Base-by-base conservation (phyloP, 2,888 invertebrate genomes). In the Coelinius sp. region DNA sequence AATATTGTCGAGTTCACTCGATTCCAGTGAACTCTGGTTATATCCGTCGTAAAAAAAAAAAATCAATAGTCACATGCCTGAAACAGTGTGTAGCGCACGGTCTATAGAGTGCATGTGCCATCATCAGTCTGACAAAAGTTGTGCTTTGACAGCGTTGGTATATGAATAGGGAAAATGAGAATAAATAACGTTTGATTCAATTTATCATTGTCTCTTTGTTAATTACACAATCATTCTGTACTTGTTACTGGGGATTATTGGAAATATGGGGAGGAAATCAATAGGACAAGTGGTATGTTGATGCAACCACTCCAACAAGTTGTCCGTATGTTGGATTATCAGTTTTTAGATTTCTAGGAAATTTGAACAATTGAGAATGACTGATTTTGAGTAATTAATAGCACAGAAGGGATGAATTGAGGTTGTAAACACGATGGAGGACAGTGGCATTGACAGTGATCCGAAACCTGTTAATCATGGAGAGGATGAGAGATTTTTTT, bases 371-470 rank as follows among this genome's bases (percentile, higher is more conserved):
- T 20, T 14, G 17, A 1, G 41, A 35, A 1, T 41, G n/a, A 41
- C 2, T 1, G n/a, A 1, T 41, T 41, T 1, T 41, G 12, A 0
- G 35, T 41, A n/a, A 41, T 41, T 41, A 3, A 7, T 12, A 41
- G 41, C 1, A n/a, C 64, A 67, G 53, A 6, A 20, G 1, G 25
- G 27, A 0, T 27, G 8, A 38, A 62, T 20, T 31, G 35, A 17
- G 35, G 49, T 71, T 44, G 25, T 25, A 24, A 53, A 25, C 25
- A 41, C 73, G 53, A 88, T 88, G 88, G 89, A 89, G 80, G 89
- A 89, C 78, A 89, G 89, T 76, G 89, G 89, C 56, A 89, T 89
- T 77, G 89, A 89, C 71, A 89, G 88, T 79, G 88, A 89, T 79
- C 88, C 88, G 10, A 89, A 88, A 74, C 78, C 83, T 22, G 82